Conservation (phyloP, 2,797 vertebrate genomes). For the Sebastes jordani region DNA sequence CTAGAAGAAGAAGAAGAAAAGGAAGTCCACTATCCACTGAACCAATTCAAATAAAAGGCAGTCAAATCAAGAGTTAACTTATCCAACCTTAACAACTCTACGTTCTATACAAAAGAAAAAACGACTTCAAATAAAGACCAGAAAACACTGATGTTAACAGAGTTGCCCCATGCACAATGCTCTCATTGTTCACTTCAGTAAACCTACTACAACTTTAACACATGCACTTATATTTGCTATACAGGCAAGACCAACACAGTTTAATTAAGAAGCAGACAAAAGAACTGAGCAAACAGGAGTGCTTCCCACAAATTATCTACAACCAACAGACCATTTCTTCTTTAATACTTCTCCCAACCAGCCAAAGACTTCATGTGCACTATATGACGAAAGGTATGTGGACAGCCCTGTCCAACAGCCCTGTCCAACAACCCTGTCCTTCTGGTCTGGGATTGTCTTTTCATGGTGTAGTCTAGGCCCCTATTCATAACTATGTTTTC, state of each 20-base stretch:
- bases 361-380: slow-evolving; percentile 19
- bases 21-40: slow-evolving; percentile 35
- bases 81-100: slow-evolving; percentile 62
- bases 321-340: neutral
- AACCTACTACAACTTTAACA: slow-evolving; percentile 32
- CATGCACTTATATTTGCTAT: slow-evolving; percentile 66
- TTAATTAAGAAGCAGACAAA: slow-evolving; percentile 8
- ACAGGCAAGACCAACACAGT: slow-evolving; percentile 25
- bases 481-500: too few relatives aligned
- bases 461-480: neutral
- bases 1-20: slow-evolving; percentile 38
- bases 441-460: neutral
- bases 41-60: slow-evolving; percentile 43
- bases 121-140: slow-evolving; percentile 26
- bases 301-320: neutral
- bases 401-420: neutral
- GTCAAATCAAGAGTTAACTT: slow-evolving; percentile 37
- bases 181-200: slow-evolving; percentile 4
- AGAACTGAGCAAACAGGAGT: neutral
- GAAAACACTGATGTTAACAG: neutral
- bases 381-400: neutral
- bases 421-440: neutral
- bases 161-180: slow-evolving; percentile 24
- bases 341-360: slow-evolving; percentile 18
- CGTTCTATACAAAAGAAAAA: neutral